Evolutionary conservation across 37 sponge, comb jelly and placozoan species (phyloP).

Genomic region (Eunapius fragilis): DNA sequence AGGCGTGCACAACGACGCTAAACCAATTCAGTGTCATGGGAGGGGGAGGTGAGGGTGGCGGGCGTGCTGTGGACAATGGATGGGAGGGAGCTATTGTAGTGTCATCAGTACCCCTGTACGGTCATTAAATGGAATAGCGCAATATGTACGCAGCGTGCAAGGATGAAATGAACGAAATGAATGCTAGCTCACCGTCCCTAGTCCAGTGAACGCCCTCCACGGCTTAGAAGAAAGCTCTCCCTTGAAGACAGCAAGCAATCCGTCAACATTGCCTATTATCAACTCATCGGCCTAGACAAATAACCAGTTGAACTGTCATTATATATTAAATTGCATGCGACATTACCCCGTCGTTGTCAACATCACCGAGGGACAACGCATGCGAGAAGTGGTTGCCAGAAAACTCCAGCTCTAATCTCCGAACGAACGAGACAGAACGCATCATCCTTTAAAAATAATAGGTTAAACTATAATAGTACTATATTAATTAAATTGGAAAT

Average conservation of each 20-base stretch:
- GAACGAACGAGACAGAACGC: constrained; percentile 82
- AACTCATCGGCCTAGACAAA: constrained; percentile 68
- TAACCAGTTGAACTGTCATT: background rate
- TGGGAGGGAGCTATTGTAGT: no score
- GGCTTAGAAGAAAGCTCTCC: constrained; percentile 43
- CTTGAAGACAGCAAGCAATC: constrained; percentile 77
- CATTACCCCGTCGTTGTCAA: constrained; percentile 83
- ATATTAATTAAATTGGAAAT: no score
- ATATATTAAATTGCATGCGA: background rate
- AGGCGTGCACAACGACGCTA: no score
- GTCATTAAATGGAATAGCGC: no score
- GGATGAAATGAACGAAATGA: no score
- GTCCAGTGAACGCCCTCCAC: constrained; percentile 60
- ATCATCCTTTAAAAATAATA: constrained; percentile 30
- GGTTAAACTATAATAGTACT: no score
- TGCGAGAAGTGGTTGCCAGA: constrained; percentile 87
- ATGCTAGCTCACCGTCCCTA: constrained; percentile 62
- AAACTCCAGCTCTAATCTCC: constrained; percentile 73
- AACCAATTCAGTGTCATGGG: no score
- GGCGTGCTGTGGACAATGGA: no score
- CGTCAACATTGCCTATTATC: constrained; percentile 77
- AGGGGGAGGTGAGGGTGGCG: no score
- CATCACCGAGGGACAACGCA: constrained; percentile 81
- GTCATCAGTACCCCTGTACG: no score
- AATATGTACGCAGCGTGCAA: no score